These are phyloP conservation scores for Axinella damicornis DNA, from an alignment of 37 sponge, comb jelly and placozoan genomes.

Conservation along the genomic window DNA sequence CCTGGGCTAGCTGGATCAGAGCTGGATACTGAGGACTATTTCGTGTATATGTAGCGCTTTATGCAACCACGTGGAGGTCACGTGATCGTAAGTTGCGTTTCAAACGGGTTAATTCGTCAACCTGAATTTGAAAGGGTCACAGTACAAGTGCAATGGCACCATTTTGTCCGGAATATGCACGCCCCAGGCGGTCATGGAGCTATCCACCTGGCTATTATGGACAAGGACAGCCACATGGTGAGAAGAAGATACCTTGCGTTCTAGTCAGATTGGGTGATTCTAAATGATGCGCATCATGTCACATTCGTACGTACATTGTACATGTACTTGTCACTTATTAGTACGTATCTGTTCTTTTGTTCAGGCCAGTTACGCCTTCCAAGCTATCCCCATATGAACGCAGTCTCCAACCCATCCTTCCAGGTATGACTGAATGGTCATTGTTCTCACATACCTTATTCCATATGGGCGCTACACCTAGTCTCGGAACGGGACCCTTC, in stretches of 20 bases:
- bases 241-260: not conserved
- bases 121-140: too few relatives aligned
- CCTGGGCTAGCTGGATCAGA: too few relatives aligned
- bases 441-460: not conserved
- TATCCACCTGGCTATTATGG: slow-evolving; percentile 60
- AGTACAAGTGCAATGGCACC: too few relatives aligned
- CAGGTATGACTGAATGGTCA: slow-evolving; percentile 4
- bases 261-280: too few relatives aligned
- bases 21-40: not conserved
- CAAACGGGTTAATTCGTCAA: not conserved
- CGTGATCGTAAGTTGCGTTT: not conserved
- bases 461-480: too few relatives aligned
- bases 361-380: slow-evolving; percentile 42
- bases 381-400: slow-evolving; percentile 38
- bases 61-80: slow-evolving; percentile 4
- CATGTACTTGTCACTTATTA: too few relatives aligned
- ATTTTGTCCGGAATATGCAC: too few relatives aligned
- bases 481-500: too few relatives aligned
- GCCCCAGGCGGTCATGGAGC: slow-evolving; percentile 17
- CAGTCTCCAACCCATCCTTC: slow-evolving; percentile 42
- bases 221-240: slow-evolving; percentile 31
- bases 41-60: not conserved
- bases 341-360: slow-evolving; percentile 25
- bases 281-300: not conserved
- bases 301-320: not conserved